Evolutionary conservation across 2,888 invertebrate species (phyloP), one percentile per base, ranked within the genome.

Genomic region (Liopterus haemorrhoidalis): DNA sequence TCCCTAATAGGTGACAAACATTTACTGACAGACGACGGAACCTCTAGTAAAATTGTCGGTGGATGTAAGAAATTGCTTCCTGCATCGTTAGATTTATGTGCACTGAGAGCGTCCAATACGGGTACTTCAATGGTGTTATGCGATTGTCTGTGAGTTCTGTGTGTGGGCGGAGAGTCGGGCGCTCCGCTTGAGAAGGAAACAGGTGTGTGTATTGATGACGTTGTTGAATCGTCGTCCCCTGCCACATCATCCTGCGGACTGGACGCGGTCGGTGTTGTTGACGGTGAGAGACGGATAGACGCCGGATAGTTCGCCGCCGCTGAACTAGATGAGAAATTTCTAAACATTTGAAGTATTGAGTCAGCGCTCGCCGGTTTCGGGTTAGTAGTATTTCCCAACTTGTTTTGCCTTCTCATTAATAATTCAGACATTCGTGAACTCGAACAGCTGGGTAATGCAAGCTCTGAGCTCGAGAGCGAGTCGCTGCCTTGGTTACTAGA

Each of bases 1-100:
- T 85, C 85, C 53, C 82, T 72, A 53, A 87, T 87, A 1, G 86
- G 86, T 38, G 85, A 85, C 53, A 87, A 75, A 70, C 85, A 86
- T 68, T 83, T 83, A 61, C 79, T 82, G 57, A 81, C 81, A 59
- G 74, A 70, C 63, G 77, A 79, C 27, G 86, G 85, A 55, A 85
- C 82, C 72, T 87, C 86, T 41, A 87, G 72, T 20, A 85, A 73
- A 54, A 86, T 85, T 25, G 82, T 81, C 24, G 85, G 83, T 42
- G 83, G 82, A 63, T 84, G 82, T 27, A 82, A 70, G 35, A 79
- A 69, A 62, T 79, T 82, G 59, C 76, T 75, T 43, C 76, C 75
- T 36, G 71, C 60, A 43, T 49, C 61, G 33, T 71, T 64, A 16
- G 73, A 71, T 63, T 79, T 81, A 62, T 82, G 80, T 39, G 79